These are phyloP conservation scores for Blastobasis lacticolella DNA, from an alignment of 2,888 invertebrate species.

Conservation along the genomic window DNA sequence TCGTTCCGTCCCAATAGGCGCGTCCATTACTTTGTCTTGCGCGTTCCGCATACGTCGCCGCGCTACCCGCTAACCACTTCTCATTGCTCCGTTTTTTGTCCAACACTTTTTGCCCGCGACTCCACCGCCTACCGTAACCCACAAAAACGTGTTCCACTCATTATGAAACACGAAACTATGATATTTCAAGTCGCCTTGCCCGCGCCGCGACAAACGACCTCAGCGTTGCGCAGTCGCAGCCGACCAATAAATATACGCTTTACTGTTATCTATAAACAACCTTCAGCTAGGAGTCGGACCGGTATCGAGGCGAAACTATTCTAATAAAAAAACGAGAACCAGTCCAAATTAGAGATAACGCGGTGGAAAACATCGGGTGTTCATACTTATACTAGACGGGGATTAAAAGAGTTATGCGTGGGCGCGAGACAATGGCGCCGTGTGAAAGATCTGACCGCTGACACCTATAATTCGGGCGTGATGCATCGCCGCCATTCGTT, in stretches of 20 bases:
- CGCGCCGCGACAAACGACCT: slow-evolving; percentile 40
- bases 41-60: slow-evolving; percentile 19
- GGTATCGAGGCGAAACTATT: slow-evolving; percentile 69
- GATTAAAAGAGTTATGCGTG: slow-evolving; percentile 18
- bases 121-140: slow-evolving; percentile 43
- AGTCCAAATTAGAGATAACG: slow-evolving; percentile 57
- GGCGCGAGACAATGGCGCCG: not conserved
- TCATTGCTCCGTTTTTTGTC: slow-evolving; percentile 18
- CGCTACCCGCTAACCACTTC: slow-evolving; percentile 14
- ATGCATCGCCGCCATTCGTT: slow-evolving; percentile 13
- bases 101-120: slow-evolving; percentile 23
- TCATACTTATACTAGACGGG: not conserved
- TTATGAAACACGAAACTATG: slow-evolving; percentile 70
- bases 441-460: slow-evolving; percentile 11
- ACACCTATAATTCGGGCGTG: slow-evolving; percentile 15
- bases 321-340: slow-evolving; percentile 67
- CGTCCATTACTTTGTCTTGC: slow-evolving; percentile 47
- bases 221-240: slow-evolving; percentile 49
- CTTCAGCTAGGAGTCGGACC: slow-evolving; percentile 56
- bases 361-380: slow-evolving; percentile 28
- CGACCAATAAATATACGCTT: slow-evolving; percentile 61
- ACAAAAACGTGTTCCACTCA: slow-evolving; percentile 64
- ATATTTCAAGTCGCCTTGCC: slow-evolving; percentile 53
- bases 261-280: slow-evolving; percentile 68
- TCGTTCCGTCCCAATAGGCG: slow-evolving; percentile 52